Conservation (phyloP, 1,140 invertebrate species). For the Melitaea cinxia region DNA sequence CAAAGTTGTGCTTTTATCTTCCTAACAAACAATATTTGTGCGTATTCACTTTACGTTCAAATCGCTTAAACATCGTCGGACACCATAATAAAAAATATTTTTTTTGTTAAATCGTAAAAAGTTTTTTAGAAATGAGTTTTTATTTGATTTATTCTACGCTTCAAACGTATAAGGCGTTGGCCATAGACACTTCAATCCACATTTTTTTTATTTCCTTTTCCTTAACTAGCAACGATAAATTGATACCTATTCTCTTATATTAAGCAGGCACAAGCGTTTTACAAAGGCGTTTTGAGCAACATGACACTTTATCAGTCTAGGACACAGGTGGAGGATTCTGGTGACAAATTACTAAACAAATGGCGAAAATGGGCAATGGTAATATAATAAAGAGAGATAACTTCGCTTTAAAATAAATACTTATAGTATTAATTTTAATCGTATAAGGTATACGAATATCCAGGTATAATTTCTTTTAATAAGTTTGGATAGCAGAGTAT, state of each 20-base stretch:
- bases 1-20: slow-evolving; percentile 16
- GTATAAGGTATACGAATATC: no score
- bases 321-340: not conserved
- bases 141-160: not conserved
- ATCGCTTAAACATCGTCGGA: not conserved
- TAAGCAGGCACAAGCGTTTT: slow-evolving; percentile 70
- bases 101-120: no score
- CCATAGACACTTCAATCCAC: not conserved
- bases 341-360: no score
- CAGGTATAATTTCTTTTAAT: no score
- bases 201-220: not conserved
- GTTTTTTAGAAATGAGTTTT: no score
- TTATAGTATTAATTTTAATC: no score
- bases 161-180: not conserved
- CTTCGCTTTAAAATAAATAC: no score
- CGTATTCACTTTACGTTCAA: slow-evolving; percentile 26
- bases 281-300: slow-evolving; percentile 66
- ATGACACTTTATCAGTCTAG: slow-evolving; percentile 39
- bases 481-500: no score
- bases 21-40: slow-evolving; percentile 54
- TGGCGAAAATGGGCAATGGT: no score
- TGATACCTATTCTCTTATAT: slow-evolving; percentile 16
- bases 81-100: no score
- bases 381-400: no score
- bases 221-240: not conserved